These are phyloP conservation scores for Kryptopterus vitreolus DNA, from an alignment of 2,797 vertebrate genomes.

Conservation along the genomic window DNA sequence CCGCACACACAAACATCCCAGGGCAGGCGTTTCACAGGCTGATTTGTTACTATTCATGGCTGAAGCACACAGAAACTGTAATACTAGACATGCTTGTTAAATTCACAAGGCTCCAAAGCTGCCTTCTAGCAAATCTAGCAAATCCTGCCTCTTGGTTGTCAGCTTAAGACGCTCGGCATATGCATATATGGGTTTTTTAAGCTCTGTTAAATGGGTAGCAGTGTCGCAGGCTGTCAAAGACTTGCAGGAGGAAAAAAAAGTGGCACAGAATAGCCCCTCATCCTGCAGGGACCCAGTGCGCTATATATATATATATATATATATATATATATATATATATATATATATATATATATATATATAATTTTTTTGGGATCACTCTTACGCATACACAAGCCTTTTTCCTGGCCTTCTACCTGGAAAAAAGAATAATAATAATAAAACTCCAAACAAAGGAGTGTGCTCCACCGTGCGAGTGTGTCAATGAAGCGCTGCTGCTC, in stretches of 20 bases:
- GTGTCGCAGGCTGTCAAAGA: conserved; percentile 77
- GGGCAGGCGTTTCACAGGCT: conserved; percentile 77
- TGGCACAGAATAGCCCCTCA: conserved; percentile 40
- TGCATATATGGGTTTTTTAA: conserved; percentile 80
- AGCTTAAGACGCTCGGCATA: conserved; percentile 76
- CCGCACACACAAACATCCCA: conserved; percentile 69
- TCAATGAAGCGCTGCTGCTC: conserved; percentile 11
- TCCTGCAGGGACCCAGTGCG: conserved; percentile 22
- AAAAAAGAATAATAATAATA: neutral
- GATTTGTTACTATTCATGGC: conserved; percentile 79
- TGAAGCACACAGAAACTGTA: conserved; percentile 75
- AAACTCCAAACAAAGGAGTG: neutral
- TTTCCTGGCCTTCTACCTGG: conserved; percentile 28
- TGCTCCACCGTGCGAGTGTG: conserved; percentile 5
- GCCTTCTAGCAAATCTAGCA: conserved; percentile 79
- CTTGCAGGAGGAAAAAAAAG: conserved; percentile 31
- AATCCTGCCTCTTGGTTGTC: conserved; percentile 76
- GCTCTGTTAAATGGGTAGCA: conserved; percentile 82
- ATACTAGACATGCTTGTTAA: conserved; percentile 81
- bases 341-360: no score
- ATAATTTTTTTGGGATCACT: conserved; percentile 37
- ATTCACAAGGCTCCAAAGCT: conserved; percentile 78
- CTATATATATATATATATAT: no score
- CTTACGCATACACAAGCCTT: conserved; percentile 20
- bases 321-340: no score